phyloP scores from a whole-genome alignment of 2,797 vertebrate species.

The Silurus lanzhouensis region DNA sequence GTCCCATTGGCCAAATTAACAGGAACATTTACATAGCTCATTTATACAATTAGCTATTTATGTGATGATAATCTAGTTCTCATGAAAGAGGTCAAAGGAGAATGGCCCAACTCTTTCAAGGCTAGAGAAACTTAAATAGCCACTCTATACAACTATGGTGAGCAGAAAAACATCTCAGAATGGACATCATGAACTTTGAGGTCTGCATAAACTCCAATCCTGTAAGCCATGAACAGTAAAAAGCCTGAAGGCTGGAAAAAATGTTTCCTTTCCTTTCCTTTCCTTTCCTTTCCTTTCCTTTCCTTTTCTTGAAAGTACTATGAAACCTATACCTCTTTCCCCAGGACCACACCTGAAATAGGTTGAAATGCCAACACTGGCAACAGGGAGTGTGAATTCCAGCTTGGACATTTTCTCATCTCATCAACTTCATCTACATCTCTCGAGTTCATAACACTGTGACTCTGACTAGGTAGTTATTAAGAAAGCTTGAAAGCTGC shows the following conservation, averaged over 20 bases:
- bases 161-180: neutral
- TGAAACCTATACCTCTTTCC: neutral
- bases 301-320: neutral
- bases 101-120: neutral
- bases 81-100: neutral
- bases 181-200: neutral
- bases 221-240: neutral
- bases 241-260: neutral
- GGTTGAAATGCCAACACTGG: neutral
- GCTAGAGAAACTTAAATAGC: neutral
- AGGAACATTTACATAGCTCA: neutral
- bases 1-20: neutral
- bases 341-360: neutral
- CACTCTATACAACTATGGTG: neutral
- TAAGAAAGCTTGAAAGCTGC: too few relatives aligned
- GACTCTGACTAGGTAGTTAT: neutral
- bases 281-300: too few relatives aligned
- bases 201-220: neutral
- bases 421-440: neutral
- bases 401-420: neutral
- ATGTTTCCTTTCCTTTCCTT: too few relatives aligned
- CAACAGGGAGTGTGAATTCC: neutral
- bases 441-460: neutral
- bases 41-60: neutral
- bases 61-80: neutral